phyloP scores from a whole-genome alignment of 2,113 vertebrate species.

The Oreamnos americanus region DNA sequence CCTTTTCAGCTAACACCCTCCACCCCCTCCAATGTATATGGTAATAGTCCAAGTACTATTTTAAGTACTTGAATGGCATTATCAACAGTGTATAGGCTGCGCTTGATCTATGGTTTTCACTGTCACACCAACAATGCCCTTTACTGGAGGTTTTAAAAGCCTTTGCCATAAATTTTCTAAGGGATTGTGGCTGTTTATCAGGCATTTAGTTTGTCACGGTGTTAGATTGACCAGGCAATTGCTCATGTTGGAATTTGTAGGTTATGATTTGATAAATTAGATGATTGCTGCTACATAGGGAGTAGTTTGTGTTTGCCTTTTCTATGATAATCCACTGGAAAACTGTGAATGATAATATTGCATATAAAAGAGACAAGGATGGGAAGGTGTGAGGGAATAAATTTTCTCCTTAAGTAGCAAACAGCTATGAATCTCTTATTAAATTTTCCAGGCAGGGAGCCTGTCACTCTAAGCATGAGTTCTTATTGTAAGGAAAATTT shows the following conservation, averaged over 20 bases:
- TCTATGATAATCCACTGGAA: constrained; percentile 59
- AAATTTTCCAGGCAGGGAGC: constrained; percentile 62
- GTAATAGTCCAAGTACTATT: neutral
- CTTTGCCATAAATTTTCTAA: constrained; percentile 51
- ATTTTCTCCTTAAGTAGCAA: constrained; percentile 59
- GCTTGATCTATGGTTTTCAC: neutral
- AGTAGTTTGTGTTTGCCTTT: constrained; percentile 45
- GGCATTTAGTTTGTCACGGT: constrained; percentile 41
- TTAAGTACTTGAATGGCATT: neutral
- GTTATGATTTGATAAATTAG: constrained; percentile 62
- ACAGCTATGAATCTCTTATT: constrained; percentile 61
- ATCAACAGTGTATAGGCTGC: neutral
- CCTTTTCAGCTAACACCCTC: neutral
- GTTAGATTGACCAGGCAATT: constrained; percentile 48
- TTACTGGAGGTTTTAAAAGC: constrained; percentile 29
- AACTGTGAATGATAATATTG: constrained; percentile 59
- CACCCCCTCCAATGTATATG: neutral
- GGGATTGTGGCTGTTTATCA: constrained; percentile 39
- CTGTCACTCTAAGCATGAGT: constrained; percentile 23
- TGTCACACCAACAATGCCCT: neutral
- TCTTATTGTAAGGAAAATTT: constrained; percentile 53
- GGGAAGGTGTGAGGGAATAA: constrained; percentile 55
- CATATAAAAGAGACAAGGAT: constrained; percentile 68
- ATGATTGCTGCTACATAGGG: constrained; percentile 2
- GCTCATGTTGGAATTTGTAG: constrained; percentile 45